phyloP scores from a whole-genome alignment of 2,888 invertebrate genomes.

The Hylaea fasciaria region DNA sequence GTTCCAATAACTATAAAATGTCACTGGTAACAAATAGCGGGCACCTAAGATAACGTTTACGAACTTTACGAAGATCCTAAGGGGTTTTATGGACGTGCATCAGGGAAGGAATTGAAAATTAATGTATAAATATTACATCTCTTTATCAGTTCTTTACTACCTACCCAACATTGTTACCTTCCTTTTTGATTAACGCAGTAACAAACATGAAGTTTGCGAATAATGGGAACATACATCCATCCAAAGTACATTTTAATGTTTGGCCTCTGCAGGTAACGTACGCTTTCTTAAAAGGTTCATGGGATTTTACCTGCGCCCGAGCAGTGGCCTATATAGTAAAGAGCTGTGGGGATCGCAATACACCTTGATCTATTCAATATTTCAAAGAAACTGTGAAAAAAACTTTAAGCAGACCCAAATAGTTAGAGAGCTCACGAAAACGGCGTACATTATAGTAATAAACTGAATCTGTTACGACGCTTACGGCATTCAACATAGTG shows the following conservation, averaged over 20 bases:
- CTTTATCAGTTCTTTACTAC: background rate
- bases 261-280: conserved; percentile 20
- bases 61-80: conserved; percentile 3
- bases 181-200: conserved; percentile 5
- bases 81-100: conserved; percentile 8
- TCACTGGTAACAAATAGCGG: conserved; percentile 2
- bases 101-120: conserved; percentile 11
- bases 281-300: conserved; percentile 14
- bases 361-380: conserved; percentile 15
- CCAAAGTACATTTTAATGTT: conserved; percentile 23
- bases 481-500: background rate
- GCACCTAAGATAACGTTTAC: conserved; percentile 7
- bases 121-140: conserved; percentile 10
- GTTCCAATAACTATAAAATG: conserved; percentile 13
- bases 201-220: conserved; percentile 9
- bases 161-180: background rate
- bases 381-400: conserved; percentile 16
- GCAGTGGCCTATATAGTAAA: conserved; percentile 11
- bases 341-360: conserved; percentile 22
- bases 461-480: conserved; percentile 3
- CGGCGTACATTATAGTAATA: background rate
- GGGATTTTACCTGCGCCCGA: conserved; percentile 24
- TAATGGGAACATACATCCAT: conserved; percentile 11
- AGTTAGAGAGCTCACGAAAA: background rate
- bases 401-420: background rate